Percentiles rank a stretch among this genome's conserved stretches.
phyloP scores from a whole-genome alignment of 92 coral and sea anemone species.

The Galaxea fascicularis region DNA sequence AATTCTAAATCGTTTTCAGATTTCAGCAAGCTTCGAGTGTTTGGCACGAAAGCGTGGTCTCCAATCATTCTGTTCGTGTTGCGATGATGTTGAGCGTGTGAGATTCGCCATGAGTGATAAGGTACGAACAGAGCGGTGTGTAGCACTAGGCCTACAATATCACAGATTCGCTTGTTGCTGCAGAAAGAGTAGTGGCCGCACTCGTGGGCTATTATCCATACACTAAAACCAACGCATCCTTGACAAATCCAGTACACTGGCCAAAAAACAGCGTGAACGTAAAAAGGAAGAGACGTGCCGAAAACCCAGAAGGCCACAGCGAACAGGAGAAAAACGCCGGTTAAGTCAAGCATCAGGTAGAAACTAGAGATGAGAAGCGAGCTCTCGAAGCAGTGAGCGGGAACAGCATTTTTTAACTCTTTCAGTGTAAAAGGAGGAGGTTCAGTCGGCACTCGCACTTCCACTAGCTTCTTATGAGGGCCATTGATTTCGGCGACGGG shows the following conservation, averaged over 20 bases:
- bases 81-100: constrained; percentile 82
- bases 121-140: constrained; percentile 82
- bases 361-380: constrained; percentile 72
- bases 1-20: constrained; percentile 69
- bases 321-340: constrained; percentile 60
- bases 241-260: constrained; percentile 93
- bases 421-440: constrained; percentile 84
- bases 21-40: constrained; percentile 68
- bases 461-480: neutral
- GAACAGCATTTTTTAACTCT: constrained; percentile 86
- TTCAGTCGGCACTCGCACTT: constrained; percentile 13
- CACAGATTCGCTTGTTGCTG: constrained; percentile 78
- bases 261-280: constrained; percentile 74
- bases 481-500: neutral
- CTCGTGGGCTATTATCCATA: constrained; percentile 92
- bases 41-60: constrained; percentile 89
- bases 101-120: constrained; percentile 86
- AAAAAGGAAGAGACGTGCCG: constrained; percentile 71
- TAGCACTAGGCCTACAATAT: constrained; percentile 76
- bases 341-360: constrained; percentile 71
- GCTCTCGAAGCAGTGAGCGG: constrained; percentile 86
- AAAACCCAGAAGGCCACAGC: constrained; percentile 64
- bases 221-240: constrained; percentile 83
- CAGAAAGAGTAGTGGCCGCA: constrained; percentile 93
- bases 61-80: constrained; percentile 91